Evolutionary conservation across 2,113 vertebrate species (phyloP), one percentile per base, ranked within the genome.

Genomic region (Podarcis muralis): DNA sequence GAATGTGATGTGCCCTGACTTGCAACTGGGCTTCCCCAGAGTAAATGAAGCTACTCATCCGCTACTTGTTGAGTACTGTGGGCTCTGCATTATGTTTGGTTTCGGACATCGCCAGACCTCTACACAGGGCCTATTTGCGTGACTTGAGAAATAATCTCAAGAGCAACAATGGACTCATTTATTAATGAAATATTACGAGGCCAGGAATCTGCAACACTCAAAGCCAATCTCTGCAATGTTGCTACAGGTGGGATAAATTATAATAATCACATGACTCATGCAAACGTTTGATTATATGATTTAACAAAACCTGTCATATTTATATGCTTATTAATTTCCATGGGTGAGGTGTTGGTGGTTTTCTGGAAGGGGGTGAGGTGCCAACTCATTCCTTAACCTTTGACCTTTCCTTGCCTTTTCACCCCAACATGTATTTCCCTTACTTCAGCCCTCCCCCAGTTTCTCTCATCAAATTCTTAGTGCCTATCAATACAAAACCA

Each of bases 1-100:
- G 35, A 87, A 35, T 23, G 5, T 80, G 69, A 85, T 66, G 75
- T 92, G 79, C 22, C 37, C 85, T 88, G 68, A 82, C 15, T 91
- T 37, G 43, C 65, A 87, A 57, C 48, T 11, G 62, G 69, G 25
- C 40, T 85, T 76, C 72, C 71, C 32, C 4, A 37, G 74, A 37
- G 43, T 53, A 32, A 77, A 48, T 35, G n/a, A 8, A 32, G 48
- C 16, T 13, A 35, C 43, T 35, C 59, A 53, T 16, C 65, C 48
- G 2, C 43, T 57, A 37, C 77, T 71, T 20, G 37, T 35, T 35
- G 59, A 81, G 16, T 18, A 11, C 20, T n/a, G 25, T 71, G 48
- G 48, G 68, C 78, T 59, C 53, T 81, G 6, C 11, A 3, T 48
- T 48, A 53, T 53, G 27, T 59, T 74, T 66, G 62, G 13, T 72